These are phyloP conservation scores for Drosophila murphyi DNA, from an alignment of 1,140 invertebrate species.

Conservation along the genomic window DNA sequence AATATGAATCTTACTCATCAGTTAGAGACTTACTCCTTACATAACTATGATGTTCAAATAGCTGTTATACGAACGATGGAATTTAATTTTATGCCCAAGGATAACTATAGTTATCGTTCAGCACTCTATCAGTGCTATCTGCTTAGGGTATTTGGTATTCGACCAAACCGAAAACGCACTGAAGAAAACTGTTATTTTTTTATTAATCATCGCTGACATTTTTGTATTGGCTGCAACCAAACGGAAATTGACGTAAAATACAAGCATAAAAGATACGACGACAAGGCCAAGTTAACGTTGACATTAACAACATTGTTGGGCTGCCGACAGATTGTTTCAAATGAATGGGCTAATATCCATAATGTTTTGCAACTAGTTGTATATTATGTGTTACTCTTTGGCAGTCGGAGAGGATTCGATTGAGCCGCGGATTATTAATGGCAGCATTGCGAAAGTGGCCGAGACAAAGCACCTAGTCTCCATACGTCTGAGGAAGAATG, in stretches of 20 bases:
- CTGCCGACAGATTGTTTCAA: not conserved
- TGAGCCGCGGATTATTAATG: conserved; percentile 74
- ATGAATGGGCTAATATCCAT: not conserved
- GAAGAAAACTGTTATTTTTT: conserved; percentile 3
- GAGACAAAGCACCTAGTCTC: conserved; percentile 79
- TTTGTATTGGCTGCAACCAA: conserved; percentile 16
- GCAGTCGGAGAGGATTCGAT: conserved; percentile 7
- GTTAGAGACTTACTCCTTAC: too few relatives aligned
- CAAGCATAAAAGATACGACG: conserved; percentile 30
- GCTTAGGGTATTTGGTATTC: conserved; percentile 3
- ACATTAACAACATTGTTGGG: not conserved
- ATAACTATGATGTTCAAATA: too few relatives aligned
- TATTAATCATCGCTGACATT: conserved; percentile 37
- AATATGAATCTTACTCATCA: too few relatives aligned
- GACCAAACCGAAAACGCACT: not conserved
- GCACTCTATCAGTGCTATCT: too few relatives aligned
- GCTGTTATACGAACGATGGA: too few relatives aligned
- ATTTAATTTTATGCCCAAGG: too few relatives aligned
- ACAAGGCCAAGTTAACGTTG: conserved; percentile 18
- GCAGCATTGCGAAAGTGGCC: conserved; percentile 44
- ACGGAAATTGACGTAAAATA: conserved; percentile 48
- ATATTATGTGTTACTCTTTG: not conserved
- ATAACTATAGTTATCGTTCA: too few relatives aligned
- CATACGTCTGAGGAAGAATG: conserved; percentile 65
- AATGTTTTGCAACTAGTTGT: too few relatives aligned